phyloP scores from a whole-genome alignment of 2,113 vertebrate species.

The Agapornis roseicollis region DNA sequence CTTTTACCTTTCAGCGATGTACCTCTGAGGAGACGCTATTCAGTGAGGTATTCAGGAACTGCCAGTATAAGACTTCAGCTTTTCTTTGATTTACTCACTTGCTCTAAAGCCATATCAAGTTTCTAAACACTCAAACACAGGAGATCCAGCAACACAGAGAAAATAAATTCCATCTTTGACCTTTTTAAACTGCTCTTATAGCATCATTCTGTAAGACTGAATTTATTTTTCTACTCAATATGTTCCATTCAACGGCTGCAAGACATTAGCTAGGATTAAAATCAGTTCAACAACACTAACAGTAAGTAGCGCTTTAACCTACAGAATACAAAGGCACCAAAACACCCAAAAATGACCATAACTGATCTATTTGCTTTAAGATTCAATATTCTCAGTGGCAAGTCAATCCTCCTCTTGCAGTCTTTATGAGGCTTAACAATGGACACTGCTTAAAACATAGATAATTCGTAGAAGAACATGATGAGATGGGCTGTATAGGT shows the following conservation, averaged over 20 bases:
- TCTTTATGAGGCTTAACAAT: background rate
- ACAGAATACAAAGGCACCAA: background rate
- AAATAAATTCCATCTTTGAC: slow-evolving; percentile 48
- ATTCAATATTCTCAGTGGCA: background rate
- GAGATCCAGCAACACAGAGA: background rate
- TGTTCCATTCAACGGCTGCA: background rate
- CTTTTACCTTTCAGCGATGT: slow-evolving; percentile 17
- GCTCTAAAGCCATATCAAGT: slow-evolving; percentile 31
- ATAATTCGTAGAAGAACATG: background rate
- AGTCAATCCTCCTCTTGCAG: background rate
- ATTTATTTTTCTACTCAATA: slow-evolving; percentile 32
- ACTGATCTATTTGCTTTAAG: background rate
- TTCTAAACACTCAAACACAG: slow-evolving; percentile 50
- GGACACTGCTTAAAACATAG: background rate
- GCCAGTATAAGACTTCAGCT: background rate
- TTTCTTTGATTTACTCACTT: background rate
- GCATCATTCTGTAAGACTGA: background rate
- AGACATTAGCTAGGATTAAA: slow-evolving; percentile 48
- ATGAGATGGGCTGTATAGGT: background rate
- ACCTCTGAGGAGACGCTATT: slow-evolving; percentile 26
- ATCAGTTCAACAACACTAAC: slow-evolving; percentile 35
- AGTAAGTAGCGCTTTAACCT: slow-evolving; percentile 40
- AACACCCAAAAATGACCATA: background rate
- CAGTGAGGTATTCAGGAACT: background rate
- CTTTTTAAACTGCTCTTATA: slow-evolving; percentile 10